These are phyloP conservation scores for Lysandra bellargus DNA, from an alignment of 2,888 invertebrate genomes.

Conservation along the genomic window DNA sequence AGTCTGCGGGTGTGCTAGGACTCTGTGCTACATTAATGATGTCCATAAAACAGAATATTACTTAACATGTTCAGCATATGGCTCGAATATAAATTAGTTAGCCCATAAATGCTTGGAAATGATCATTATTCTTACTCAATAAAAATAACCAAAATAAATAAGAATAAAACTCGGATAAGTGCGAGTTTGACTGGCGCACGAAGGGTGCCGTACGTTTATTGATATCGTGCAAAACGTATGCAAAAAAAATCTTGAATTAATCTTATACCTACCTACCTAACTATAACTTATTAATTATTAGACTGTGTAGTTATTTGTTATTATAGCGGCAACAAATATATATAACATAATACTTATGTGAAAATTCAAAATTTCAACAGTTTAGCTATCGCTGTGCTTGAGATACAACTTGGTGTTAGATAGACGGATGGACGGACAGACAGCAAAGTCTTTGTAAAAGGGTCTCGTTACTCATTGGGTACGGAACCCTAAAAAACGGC, in stretches of 20 bases:
- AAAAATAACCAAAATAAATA: slow-evolving; percentile 17
- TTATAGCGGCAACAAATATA: no score
- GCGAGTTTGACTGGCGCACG: neutral
- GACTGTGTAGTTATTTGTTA: no score
- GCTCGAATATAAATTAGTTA: neutral
- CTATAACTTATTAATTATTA: no score
- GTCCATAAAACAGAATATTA: slow-evolving; percentile 16
- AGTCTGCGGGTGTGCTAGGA: slow-evolving; percentile 10
- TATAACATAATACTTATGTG: no score
- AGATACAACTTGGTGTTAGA: no score
- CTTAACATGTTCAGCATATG: slow-evolving; percentile 7
- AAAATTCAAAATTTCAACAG: no score
- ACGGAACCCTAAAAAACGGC: slow-evolving; percentile 3
- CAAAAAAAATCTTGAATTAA: no score
- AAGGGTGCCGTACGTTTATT: neutral
- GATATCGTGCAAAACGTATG: no score
- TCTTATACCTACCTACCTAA: no score
- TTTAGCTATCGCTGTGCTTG: no score
- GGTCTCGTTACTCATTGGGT: neutral
- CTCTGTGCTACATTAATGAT: neutral
- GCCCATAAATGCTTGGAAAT: neutral
- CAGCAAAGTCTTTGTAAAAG: neutral
- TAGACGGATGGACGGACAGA: no score
- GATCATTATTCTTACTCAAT: slow-evolving; percentile 9
- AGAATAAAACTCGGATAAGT: neutral